A percentile compares a stretch with the other conserved stretches of the same genome.
Evolutionary conservation across 2,797 vertebrate genomes (phyloP).

Genomic region (Anolis apletophallus): DNA sequence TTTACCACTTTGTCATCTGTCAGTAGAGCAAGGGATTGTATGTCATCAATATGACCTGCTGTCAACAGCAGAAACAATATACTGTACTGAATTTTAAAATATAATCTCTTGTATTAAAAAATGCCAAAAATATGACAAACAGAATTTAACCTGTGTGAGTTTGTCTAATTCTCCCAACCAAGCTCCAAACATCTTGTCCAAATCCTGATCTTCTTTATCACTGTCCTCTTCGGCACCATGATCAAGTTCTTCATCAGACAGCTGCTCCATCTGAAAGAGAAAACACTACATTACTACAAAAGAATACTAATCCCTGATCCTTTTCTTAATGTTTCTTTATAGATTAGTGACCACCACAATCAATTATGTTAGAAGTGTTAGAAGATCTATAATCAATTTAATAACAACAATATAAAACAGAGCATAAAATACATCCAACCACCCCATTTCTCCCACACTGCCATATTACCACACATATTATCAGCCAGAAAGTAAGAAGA

Average conservation of each 20-base stretch:
- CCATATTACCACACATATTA: too few species aligned
- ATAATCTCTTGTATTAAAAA: background rate
- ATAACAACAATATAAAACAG: too few species aligned
- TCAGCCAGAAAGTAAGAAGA: too few species aligned
- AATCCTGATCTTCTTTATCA: slow-evolving; percentile 97
- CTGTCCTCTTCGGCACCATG: slow-evolving; percentile 96
- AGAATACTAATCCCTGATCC: background rate
- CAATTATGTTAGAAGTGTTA: background rate
- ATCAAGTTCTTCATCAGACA: slow-evolving; percentile 96
- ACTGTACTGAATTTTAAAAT: background rate
- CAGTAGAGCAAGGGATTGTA: background rate
- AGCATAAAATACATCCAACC: too few species aligned
- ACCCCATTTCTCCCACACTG: too few species aligned
- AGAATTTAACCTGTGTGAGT: slow-evolving; percentile 89
- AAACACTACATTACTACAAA: background rate
- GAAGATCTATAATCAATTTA: too few species aligned
- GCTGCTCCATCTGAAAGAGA: slow-evolving; percentile 92
- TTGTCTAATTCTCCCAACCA: slow-evolving; percentile 98
- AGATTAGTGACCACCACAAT: background rate
- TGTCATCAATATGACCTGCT: background rate
- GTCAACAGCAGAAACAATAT: background rate
- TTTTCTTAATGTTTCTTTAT: background rate
- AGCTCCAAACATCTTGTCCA: slow-evolving; percentile 98
- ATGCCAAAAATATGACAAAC: background rate
- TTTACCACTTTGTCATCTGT: background rate